phyloP scores from a whole-genome alignment of 2,888 invertebrate species.

The Agapostemon virescens region DNA sequence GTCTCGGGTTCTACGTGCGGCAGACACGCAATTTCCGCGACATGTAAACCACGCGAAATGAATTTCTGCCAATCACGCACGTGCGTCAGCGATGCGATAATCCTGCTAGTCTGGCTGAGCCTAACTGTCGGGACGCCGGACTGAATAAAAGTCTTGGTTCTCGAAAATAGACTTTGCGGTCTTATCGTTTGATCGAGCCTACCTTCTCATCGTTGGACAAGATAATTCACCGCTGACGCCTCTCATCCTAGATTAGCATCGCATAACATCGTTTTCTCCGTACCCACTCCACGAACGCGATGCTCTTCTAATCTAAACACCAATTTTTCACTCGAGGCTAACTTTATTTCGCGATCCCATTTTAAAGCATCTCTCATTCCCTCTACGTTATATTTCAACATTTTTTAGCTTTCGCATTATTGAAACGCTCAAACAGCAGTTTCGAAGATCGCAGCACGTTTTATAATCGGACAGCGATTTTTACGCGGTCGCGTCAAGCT shows the following conservation, averaged over 20 bases:
- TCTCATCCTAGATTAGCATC: not conserved
- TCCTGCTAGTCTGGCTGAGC: slow-evolving; percentile 9
- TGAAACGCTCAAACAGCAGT: too few relatives aligned
- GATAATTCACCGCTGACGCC: not conserved
- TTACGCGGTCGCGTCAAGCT: too few relatives aligned
- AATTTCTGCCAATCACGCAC: slow-evolving; percentile 74
- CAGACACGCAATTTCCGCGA: slow-evolving; percentile 71
- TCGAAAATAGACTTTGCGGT: not conserved
- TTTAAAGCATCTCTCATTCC: too few relatives aligned
- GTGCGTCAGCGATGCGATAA: slow-evolving; percentile 56
- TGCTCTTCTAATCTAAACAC: too few relatives aligned
- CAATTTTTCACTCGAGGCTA: too few relatives aligned
- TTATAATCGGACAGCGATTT: too few relatives aligned
- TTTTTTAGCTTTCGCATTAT: too few relatives aligned
- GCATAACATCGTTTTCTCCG: not conserved
- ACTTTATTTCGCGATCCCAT: too few relatives aligned
- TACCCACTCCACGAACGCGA: too few relatives aligned
- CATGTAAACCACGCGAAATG: slow-evolving; percentile 73
- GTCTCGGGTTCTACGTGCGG: slow-evolving; percentile 55
- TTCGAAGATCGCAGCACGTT: too few relatives aligned
- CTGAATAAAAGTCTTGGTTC: not conserved
- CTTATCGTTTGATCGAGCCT: not conserved
- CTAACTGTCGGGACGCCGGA: not conserved
- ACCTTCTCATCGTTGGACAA: not conserved
- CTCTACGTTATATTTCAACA: too few relatives aligned